Percentiles rank a stretch among this genome's conserved stretches.
Evolutionary conservation across 2,888 invertebrate genomes (phyloP).

Genomic region (Agrochola litura): DNA sequence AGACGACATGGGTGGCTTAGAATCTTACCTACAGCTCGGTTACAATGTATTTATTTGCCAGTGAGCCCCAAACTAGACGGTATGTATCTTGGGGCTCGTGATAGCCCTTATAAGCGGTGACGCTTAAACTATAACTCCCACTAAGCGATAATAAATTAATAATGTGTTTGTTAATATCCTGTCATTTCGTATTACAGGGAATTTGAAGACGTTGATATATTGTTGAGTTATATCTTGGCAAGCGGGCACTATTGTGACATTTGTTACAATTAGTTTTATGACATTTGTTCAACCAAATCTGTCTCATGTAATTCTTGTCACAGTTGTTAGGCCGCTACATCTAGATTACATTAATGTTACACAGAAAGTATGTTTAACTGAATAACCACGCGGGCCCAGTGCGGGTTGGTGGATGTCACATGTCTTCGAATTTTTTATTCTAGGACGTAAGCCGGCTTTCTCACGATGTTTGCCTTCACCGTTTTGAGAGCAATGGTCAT

Average conservation of each 20-base stretch:
- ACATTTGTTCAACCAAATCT: background rate
- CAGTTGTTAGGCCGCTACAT: background rate
- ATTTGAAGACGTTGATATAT: constrained; percentile 1
- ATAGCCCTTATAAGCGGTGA: constrained; percentile 1
- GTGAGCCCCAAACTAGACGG: background rate
- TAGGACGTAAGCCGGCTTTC: no score
- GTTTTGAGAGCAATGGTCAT: no score
- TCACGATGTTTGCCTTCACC: no score
- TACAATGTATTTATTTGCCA: background rate
- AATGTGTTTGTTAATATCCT: constrained; percentile 8
- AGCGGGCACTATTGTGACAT: background rate
- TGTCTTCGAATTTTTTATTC: no score
- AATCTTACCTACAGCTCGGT: background rate
- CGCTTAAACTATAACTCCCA: background rate
- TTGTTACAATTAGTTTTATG: background rate
- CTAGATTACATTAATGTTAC: background rate
- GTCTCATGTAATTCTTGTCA: background rate
- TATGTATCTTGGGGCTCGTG: background rate
- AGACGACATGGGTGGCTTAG: background rate
- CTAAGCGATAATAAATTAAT: constrained; percentile 22
- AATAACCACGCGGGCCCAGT: no score
- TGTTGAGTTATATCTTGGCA: background rate
- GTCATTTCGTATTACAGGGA: background rate
- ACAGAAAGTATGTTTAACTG: background rate
- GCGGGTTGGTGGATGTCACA: no score